A percentile compares a stretch with the other conserved stretches of the same genome.
Evolutionary conservation across 2,797 vertebrate species (phyloP).

Genomic region (Oophaga sylvatica): DNA sequence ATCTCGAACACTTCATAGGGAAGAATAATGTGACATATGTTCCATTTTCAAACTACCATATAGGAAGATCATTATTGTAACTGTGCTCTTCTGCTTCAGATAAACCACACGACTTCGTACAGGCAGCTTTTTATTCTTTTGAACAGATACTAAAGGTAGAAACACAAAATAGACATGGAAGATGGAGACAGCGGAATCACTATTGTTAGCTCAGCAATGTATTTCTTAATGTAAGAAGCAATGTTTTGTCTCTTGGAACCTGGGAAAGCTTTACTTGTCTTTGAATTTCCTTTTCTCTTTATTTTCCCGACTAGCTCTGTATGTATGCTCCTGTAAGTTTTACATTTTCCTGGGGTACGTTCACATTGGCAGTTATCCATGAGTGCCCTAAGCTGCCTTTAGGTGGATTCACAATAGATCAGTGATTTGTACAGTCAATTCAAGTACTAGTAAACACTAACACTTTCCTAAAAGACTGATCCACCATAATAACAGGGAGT

Average conservation of each 20-base stretch:
- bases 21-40: conserved; percentile 14
- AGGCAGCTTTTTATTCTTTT: not conserved
- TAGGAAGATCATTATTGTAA: not conserved
- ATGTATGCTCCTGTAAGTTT: not conserved
- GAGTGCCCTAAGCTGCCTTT: not conserved
- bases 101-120: not conserved
- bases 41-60: not conserved
- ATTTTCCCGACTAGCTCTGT: not conserved
- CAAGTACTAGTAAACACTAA: conserved; percentile 11
- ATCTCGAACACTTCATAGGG: conserved; percentile 6
- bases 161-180: not conserved
- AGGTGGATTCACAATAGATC: not conserved
- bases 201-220: not conserved
- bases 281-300: conserved; percentile 2
- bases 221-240: not conserved
- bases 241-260: conserved; percentile 8
- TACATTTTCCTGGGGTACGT: not conserved
- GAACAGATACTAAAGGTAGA: not conserved
- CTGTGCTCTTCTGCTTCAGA: not conserved
- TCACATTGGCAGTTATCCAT: not conserved
- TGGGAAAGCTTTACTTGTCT: not conserved
- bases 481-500: conserved; percentile 7
- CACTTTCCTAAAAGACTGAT: not conserved
- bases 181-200: not conserved
- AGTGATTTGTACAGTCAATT: conserved; percentile 13